A percentile compares a stretch with the other conserved stretches of the same genome.
These are phyloP conservation scores for Tetramorium simillimum DNA, from an alignment of 1,140 invertebrate genomes.

Conservation along the genomic window DNA sequence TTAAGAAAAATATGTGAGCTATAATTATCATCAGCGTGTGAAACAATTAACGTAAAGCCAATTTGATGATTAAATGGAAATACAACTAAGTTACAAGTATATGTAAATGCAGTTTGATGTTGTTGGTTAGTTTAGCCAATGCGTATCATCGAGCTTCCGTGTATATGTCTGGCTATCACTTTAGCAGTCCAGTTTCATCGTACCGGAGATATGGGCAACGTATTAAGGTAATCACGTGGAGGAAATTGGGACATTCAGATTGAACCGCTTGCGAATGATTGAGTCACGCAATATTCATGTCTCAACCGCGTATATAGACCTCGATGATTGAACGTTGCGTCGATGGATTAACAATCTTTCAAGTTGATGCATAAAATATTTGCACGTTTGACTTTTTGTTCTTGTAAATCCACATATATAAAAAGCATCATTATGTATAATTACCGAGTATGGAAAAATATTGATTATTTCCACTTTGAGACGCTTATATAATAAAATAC, in stretches of 20 bases:
- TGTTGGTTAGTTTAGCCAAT: slow-evolving; percentile 45
- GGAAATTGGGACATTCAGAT: slow-evolving; percentile 70
- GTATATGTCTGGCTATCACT: slow-evolving; percentile 48
- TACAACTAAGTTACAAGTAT: slow-evolving; percentile 20
- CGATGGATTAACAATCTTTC: slow-evolving; percentile 38
- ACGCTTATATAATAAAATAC: background rate
- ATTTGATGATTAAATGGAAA: slow-evolving; percentile 4
- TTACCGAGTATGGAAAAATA: background rate
- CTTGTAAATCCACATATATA: background rate
- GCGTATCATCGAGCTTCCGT: slow-evolving; percentile 42
- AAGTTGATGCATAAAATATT: background rate
- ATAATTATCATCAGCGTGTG: background rate
- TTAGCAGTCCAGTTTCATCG: slow-evolving; percentile 48
- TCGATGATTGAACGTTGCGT: slow-evolving; percentile 46
- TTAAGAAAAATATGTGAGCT: background rate
- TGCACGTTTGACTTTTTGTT: background rate
- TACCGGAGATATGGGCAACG: slow-evolving; percentile 58
- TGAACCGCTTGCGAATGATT: slow-evolving; percentile 64
- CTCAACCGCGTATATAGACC: slow-evolving; percentile 6
- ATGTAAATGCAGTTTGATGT: slow-evolving; percentile 33
- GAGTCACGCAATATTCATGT: slow-evolving; percentile 70
- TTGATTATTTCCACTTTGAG: background rate
- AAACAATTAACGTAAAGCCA: slow-evolving; percentile 30
- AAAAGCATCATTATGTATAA: background rate
- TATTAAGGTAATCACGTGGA: slow-evolving; percentile 66